Evolutionary conservation across 1,140 invertebrate species (phyloP).

Genomic region (Agrypnia vestita): DNA sequence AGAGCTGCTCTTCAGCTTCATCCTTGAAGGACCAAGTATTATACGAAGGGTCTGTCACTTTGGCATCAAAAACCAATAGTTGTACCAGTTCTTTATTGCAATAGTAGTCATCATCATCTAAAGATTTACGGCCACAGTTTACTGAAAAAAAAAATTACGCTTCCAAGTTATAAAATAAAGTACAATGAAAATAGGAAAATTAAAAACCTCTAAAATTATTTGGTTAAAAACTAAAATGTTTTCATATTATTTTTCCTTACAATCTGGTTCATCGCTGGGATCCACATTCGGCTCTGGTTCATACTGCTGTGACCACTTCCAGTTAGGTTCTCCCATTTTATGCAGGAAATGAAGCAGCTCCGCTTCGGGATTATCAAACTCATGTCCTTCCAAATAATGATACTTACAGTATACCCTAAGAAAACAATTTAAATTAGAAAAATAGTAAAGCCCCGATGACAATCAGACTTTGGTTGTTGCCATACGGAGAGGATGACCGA

Average conservation of each 20-base stretch:
- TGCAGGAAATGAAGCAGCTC: conserved; percentile 84
- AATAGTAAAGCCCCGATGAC: too few species aligned
- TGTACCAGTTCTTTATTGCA: conserved; percentile 90
- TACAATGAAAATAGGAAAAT: too few species aligned
- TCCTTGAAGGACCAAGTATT: conserved; percentile 75
- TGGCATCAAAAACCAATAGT: conserved; percentile 90
- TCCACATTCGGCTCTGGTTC: conserved; percentile 60
- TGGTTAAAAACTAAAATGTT: too few species aligned
- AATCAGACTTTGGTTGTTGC: too few species aligned
- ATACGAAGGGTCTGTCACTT: conserved; percentile 83
- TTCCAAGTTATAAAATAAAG: too few species aligned
- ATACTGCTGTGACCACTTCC: conserved; percentile 77
- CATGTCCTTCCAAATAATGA: conserved; percentile 84
- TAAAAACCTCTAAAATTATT: too few species aligned
- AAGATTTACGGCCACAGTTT: conserved; percentile 77
- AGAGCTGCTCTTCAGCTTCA: conserved; percentile 72
- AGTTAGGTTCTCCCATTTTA: conserved; percentile 74
- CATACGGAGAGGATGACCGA: too few species aligned
- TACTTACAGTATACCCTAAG: conserved; percentile 89
- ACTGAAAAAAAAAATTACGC: conserved; percentile 68
- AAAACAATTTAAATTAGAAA: conserved; percentile 31
- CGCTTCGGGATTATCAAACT: conserved; percentile 81
- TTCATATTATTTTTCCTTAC: conserved; percentile 29
- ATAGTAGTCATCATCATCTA: conserved; percentile 82
- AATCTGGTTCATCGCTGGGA: conserved; percentile 62